Conservation (phyloP, 2,797 vertebrate genomes). For the Mus caroli region DNA sequence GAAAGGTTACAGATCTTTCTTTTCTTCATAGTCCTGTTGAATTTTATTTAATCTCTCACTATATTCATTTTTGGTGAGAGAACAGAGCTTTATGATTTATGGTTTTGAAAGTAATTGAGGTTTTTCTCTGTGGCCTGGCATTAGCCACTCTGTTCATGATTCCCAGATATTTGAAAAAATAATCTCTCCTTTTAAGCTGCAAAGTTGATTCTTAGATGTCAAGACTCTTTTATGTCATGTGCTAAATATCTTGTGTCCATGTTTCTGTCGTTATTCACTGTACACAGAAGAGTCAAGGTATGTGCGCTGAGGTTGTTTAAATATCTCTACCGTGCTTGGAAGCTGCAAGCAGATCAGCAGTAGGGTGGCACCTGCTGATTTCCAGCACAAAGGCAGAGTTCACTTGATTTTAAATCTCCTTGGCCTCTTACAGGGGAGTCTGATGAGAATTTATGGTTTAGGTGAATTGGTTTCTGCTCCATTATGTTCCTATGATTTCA, state of each 20-base stretch:
- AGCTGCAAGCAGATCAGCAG: neutral
- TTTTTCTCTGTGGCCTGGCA: conserved; percentile 1
- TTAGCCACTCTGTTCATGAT: neutral
- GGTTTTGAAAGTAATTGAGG: conserved; percentile 35
- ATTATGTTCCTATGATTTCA: conserved; percentile 30
- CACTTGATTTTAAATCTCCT: neutral
- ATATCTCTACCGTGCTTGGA: neutral
- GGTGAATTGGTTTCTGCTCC: neutral
- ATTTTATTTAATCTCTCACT: conserved; percentile 41
- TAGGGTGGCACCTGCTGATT: neutral
- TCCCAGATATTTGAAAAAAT: neutral
- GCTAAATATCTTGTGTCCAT: conserved; percentile 5
- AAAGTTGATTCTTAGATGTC: conserved; percentile 50
- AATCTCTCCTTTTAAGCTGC: neutral
- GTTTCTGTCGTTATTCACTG: conserved; percentile 36
- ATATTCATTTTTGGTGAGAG: conserved; percentile 19
- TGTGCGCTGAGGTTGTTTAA: neutral
- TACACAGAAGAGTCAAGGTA: conserved; percentile 37
- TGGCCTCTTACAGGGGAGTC: neutral
- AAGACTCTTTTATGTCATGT: neutral
- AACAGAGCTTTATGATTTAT: conserved; percentile 34
- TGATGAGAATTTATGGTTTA: conserved; percentile 11
- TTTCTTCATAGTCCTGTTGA: neutral
- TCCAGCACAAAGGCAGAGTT: neutral
- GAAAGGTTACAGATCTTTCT: conserved; percentile 27